Base-by-base conservation (phyloP, 1,140 invertebrate genomes). In the Tetragnatha versicolor region DNA sequence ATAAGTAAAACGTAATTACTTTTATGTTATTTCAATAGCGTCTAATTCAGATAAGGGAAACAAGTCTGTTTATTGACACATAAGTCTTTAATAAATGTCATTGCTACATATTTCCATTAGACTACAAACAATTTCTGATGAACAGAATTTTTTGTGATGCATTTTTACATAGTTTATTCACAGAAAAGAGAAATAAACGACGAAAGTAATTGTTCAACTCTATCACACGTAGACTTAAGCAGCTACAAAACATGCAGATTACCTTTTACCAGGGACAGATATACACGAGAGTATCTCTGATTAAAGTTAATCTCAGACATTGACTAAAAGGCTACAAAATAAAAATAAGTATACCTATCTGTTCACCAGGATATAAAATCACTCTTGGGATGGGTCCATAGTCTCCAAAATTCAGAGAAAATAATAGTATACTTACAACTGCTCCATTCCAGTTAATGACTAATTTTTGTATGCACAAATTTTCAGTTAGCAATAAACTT, bases 21-120 rank as follows among this genome's bases (percentile, higher is more conserved):
- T n/a, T n/a, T n/a, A n/a, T n/a, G n/a, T n/a, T n/a, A n/a, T n/a
- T n/a, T n/a, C n/a, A n/a, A n/a, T n/a, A n/a, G n/a, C n/a, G n/a
- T n/a, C 20, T 17, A 51, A 22, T 51, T n/a, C 27, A 37, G 20
- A 22, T 9, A 42, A 27, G 60, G 10, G 60, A 58, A 66, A 58
- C 7, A 9, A 72, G 29, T 42, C 51, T n/a, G 60, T 31, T 58
- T 72, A 29, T 65, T 76, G 60, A 76, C 73, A 76, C 73, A 76
- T 45, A 76, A 76, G 60, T 31, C 39, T 76, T 76, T 76, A 76
- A 76, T 76, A 76, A 65, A 63, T 53, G 73, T 53, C 63, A 65
- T 53, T 29, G n/a, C 73, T 76, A 76, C 73, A 76, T 73, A 76
- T 76, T 63, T 51, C 22, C 73, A 76, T 72, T 39, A 53, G 37